Evolutionary conservation across 2,888 invertebrate genomes (phyloP), one percentile per base, ranked within the genome.

Genomic region (Mesorhabditis belari): DNA sequence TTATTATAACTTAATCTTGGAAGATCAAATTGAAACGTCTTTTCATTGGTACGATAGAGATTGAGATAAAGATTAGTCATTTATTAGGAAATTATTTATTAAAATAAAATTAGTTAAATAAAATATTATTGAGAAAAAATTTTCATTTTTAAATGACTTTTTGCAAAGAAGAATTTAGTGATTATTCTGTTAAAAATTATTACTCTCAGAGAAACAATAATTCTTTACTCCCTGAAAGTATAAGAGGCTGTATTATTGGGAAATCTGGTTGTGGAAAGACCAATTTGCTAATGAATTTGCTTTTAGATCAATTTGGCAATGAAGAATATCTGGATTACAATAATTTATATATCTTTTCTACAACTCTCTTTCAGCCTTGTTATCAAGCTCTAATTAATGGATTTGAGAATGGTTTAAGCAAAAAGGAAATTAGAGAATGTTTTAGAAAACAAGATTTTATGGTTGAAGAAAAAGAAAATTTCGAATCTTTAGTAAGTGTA

Each of bases 181-280:
- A 63, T 19, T 63, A 60, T 25, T 49, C 55, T 58, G 44, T 65
- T 54, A 66, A 68, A 66, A 66, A 66, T 62, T 67, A 55, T 60
- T 69, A 70, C 50, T 35, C 67, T 17, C 23, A 57, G 53, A 63
- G 67, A 62, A 64, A 70, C 24, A 70, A 70, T 29, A 71, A 69
- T 61, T 62, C 62, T 60, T 53, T 64, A 35, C 55, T 66, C 55
- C 66, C 67, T 26, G n/a, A 55, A 35, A 58, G 58, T 25, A 71
- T 71, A 55, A 71, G 71, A 71, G 71, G 57, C 23, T 71, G 71
- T 65, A 71, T 71, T 27, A 71, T 71, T 61, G 71, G 70, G 57
- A 71, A 71, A 56, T 55, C 55, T 55, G 68, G 69, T 57, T 71
- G 68, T 67, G 70, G 70, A 55, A 71, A 71, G 51, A 71, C 70